These are phyloP conservation scores for Venustaconcha ellipsiformis DNA, from an alignment of 1,140 invertebrate species.

Conservation along the genomic window DNA sequence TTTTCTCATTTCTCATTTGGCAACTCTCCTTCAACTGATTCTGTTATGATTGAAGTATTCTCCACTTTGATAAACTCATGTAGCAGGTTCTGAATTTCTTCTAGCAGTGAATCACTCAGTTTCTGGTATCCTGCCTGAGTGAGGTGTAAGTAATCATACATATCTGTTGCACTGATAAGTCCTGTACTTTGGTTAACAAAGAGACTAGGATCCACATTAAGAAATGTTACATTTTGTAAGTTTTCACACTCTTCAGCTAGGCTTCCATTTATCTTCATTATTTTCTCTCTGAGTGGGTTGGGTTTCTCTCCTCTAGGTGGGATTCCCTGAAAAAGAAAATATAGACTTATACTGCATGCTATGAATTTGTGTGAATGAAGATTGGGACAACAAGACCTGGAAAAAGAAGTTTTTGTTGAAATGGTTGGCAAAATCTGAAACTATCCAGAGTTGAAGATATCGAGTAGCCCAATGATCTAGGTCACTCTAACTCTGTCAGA, in stretches of 20 bases:
- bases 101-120: constrained; percentile 65
- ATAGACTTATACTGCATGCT: too few relatives aligned
- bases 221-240: constrained; percentile 74
- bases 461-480: neutral
- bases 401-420: neutral
- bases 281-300: constrained; percentile 82
- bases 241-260: constrained; percentile 75
- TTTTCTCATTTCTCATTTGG: constrained; percentile 2
- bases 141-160: constrained; percentile 90
- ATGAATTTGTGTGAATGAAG: neutral
- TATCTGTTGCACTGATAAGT: constrained; percentile 85
- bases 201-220: constrained; percentile 77
- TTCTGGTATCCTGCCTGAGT: constrained; percentile 86
- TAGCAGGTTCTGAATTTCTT: constrained; percentile 63
- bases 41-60: constrained; percentile 52
- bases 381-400: neutral
- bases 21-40: constrained; percentile 49
- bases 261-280: constrained; percentile 79
- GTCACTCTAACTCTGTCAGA: too few relatives aligned
- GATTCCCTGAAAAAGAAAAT: constrained; percentile 77
- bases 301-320: constrained; percentile 86
- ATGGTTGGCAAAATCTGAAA: neutral
- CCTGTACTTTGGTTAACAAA: constrained; percentile 78
- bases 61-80: constrained; percentile 63
- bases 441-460: too few relatives aligned